Conservation (phyloP, 2,797 vertebrate species). For the Hoplostethus mediterraneus region DNA sequence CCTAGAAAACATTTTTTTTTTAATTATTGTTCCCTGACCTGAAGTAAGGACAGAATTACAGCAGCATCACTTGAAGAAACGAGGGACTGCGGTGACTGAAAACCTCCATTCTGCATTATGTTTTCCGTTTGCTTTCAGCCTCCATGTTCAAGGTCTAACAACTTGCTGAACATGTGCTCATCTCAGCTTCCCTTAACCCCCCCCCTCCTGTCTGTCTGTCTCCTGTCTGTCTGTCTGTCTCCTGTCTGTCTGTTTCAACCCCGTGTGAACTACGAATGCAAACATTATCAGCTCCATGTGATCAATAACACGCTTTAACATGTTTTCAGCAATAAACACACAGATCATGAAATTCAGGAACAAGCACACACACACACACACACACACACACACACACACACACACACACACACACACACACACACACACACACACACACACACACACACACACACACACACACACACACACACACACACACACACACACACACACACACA, state of each 20-base stretch:
- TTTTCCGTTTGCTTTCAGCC: background rate
- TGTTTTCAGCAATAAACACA: conserved; percentile 26
- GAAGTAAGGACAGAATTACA: no score
- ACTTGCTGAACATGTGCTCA: conserved; percentile 5
- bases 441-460: conserved; percentile 18
- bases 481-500: conserved; percentile 21
- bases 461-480: conserved; percentile 18
- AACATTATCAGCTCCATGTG: conserved; percentile 9
- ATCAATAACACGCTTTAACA: conserved; percentile 25
- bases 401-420: conserved; percentile 21
- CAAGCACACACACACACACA: conserved; percentile 17
- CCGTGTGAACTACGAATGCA: conserved; percentile 7
- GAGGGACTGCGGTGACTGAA: conserved; percentile 21
- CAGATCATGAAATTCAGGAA: conserved; percentile 23
- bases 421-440: conserved; percentile 18
- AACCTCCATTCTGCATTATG: background rate
- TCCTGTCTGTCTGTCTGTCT: background rate
- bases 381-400: conserved; percentile 18
- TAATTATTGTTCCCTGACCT: conserved; percentile 17
- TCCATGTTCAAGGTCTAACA: conserved; percentile 8
- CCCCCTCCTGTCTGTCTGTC: background rate
- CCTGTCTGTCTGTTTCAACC: conserved; percentile 3
- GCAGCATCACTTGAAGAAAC: background rate
- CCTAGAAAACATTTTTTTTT: no score
- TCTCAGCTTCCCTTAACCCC: conserved; percentile 15